Percentiles rank a stretch among this genome's conserved stretches.
Conservation (phyloP, 2,113 vertebrate species). For the Phyllostomus hastatus region DNA sequence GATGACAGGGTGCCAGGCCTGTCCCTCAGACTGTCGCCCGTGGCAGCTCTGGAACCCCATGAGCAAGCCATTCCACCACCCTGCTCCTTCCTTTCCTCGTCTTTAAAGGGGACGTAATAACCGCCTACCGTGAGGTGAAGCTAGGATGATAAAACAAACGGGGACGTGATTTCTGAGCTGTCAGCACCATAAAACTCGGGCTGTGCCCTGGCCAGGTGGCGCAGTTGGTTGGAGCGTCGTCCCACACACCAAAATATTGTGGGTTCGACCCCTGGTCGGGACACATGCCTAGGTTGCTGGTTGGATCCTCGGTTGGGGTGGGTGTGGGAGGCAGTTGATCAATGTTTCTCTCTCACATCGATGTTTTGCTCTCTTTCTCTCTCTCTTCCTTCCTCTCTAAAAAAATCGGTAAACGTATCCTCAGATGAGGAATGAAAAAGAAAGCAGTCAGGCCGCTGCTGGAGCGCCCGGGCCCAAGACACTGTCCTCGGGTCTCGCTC, state of each 20-base stretch:
- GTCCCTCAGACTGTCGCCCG: background rate
- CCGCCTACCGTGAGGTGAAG: accelerated
- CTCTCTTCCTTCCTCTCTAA: too few relatives aligned
- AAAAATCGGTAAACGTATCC: too few relatives aligned
- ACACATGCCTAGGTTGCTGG: too few relatives aligned
- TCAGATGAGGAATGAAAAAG: too few relatives aligned
- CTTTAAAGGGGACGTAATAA: background rate
- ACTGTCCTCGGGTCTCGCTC: background rate
- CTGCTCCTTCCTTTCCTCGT: background rate
- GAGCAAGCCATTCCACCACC: background rate
- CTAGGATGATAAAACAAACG: accelerated
- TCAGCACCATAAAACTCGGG: accelerated
- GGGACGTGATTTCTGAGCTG: background rate
- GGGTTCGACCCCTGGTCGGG: too few relatives aligned
- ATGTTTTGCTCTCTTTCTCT: too few relatives aligned
- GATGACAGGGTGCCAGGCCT: background rate
- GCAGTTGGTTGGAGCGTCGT: too few relatives aligned
- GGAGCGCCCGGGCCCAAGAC: background rate
- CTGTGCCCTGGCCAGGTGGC: too few relatives aligned
- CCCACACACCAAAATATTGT: too few relatives aligned
- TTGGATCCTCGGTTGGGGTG: too few relatives aligned
- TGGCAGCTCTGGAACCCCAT: background rate
- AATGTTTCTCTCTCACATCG: too few relatives aligned
- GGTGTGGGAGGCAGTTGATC: too few relatives aligned
- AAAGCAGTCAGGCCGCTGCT: accelerated